A percentile compares a stretch with the other conserved stretches of the same genome.
Conservation (phyloP, 2,888 invertebrate species). For the Archips xylosteana region DNA sequence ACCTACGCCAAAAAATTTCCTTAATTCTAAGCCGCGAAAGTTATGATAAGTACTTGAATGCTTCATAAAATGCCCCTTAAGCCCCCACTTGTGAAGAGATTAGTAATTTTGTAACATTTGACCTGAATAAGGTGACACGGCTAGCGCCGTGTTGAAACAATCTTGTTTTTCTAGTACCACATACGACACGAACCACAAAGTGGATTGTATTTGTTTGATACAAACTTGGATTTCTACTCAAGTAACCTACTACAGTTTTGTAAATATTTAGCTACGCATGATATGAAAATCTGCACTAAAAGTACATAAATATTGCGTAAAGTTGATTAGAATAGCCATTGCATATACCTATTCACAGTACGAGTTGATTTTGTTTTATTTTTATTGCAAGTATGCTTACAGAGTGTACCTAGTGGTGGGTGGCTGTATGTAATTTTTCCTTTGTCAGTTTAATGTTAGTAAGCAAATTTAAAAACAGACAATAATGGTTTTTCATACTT, state of each 20-base stretch:
- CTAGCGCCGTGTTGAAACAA: slow-evolving; percentile 45
- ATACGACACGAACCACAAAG: slow-evolving; percentile 46
- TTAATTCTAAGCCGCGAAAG: not conserved
- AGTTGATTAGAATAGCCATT: too few species aligned
- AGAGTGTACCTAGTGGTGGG: too few species aligned
- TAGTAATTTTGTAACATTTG: slow-evolving; percentile 50
- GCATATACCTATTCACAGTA: not conserved
- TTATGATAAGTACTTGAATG: not conserved
- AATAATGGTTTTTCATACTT: too few species aligned
- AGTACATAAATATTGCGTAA: too few species aligned
- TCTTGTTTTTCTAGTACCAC: slow-evolving; percentile 42
- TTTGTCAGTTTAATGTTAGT: too few species aligned
- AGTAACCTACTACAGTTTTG: not conserved
- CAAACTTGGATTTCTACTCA: not conserved
- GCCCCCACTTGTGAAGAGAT: slow-evolving; percentile 44
- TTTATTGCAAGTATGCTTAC: too few species aligned
- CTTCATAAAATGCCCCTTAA: slow-evolving; percentile 29
- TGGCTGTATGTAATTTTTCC: too few species aligned
- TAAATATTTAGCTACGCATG: too few species aligned
- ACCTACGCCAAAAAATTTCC: not conserved
- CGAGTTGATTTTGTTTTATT: not conserved
- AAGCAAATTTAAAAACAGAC: too few species aligned
- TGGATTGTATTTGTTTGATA: slow-evolving; percentile 7
- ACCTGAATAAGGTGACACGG: slow-evolving; percentile 47
- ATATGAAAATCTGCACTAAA: too few species aligned